Percentiles rank a stretch among this genome's conserved stretches.
Evolutionary conservation across 2,797 vertebrate species (phyloP).

Genomic region (Peromyscus melanophrys): DNA sequence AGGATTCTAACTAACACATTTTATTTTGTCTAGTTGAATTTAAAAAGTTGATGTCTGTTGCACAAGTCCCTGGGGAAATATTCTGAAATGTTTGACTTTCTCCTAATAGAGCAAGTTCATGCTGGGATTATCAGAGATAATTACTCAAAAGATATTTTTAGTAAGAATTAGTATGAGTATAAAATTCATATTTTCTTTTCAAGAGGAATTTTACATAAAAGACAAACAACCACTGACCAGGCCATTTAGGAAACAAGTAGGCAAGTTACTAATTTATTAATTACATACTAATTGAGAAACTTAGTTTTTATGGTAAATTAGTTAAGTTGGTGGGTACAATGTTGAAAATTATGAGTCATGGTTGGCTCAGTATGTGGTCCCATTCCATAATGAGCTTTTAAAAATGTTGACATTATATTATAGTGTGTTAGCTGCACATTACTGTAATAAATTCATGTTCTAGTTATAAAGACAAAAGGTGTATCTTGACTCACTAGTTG

Average conservation of each 20-base stretch:
- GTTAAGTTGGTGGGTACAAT: neutral
- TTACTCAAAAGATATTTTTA: neutral
- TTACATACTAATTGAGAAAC: neutral
- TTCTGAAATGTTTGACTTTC: slow-evolving; percentile 26
- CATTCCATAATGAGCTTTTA: neutral
- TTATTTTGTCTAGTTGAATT: slow-evolving; percentile 3
- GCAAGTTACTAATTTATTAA: neutral
- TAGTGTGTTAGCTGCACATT: neutral
- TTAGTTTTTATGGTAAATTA: neutral
- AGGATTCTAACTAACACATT: slow-evolving; percentile 18
- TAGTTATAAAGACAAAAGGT: neutral
- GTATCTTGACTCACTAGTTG: neutral
- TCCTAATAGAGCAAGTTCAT: slow-evolving; percentile 15
- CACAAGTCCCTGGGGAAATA: neutral
- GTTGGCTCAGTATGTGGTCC: neutral
- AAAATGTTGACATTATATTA: neutral
- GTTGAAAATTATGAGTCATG: slow-evolving; percentile 20
- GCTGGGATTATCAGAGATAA: neutral
- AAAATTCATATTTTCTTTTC: neutral
- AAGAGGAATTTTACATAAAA: slow-evolving; percentile 53
- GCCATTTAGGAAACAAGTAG: neutral
- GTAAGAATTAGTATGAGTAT: neutral
- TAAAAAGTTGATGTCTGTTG: slow-evolving; percentile 50
- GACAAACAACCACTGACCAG: neutral
- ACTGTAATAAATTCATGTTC: neutral